Conservation (phyloP, 2,113 vertebrate species). For the Cromileptes altivelis region DNA sequence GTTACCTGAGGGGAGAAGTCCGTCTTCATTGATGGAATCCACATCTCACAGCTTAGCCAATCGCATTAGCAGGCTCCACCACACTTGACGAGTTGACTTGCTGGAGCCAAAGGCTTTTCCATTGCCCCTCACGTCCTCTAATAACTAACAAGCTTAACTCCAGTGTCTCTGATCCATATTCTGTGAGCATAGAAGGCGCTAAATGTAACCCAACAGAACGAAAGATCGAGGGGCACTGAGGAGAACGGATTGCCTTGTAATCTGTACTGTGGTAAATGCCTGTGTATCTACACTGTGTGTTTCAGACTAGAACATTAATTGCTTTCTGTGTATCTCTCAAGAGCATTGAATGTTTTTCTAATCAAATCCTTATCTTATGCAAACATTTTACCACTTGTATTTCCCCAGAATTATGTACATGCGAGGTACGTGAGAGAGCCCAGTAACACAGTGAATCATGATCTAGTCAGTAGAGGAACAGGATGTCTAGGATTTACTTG, state of each 20-base stretch:
- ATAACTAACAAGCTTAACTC: slow-evolving; percentile 47
- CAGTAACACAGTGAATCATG: not conserved
- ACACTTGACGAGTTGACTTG: slow-evolving; percentile 33
- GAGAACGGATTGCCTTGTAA: not conserved
- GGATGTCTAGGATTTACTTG: not conserved
- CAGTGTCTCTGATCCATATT: slow-evolving; percentile 37
- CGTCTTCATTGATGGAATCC: slow-evolving; percentile 59
- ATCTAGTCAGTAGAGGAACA: not conserved
- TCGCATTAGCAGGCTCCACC: slow-evolving; percentile 65
- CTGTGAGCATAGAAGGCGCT: slow-evolving; percentile 11
- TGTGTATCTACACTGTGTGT: not conserved
- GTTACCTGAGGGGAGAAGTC: slow-evolving; percentile 69
- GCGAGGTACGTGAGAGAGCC: not conserved
- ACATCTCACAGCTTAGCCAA: slow-evolving; percentile 52
- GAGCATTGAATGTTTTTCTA: slow-evolving; percentile 12
- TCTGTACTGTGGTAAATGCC: slow-evolving; percentile 4
- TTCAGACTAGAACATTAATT: slow-evolving; percentile 43
- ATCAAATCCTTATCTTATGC: slow-evolving; percentile 31
- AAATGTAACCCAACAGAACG: slow-evolving; percentile 22
- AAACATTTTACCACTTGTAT: slow-evolving; percentile 10
- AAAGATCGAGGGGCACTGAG: not conserved
- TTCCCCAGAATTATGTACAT: slow-evolving; percentile 25
- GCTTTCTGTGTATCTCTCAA: slow-evolving; percentile 35
- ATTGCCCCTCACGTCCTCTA: slow-evolving; percentile 40
- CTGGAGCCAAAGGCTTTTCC: slow-evolving; percentile 44